phyloP scores from a whole-genome alignment of 1,140 invertebrate genomes.

The Aphaenogaster ashmeadi region DNA sequence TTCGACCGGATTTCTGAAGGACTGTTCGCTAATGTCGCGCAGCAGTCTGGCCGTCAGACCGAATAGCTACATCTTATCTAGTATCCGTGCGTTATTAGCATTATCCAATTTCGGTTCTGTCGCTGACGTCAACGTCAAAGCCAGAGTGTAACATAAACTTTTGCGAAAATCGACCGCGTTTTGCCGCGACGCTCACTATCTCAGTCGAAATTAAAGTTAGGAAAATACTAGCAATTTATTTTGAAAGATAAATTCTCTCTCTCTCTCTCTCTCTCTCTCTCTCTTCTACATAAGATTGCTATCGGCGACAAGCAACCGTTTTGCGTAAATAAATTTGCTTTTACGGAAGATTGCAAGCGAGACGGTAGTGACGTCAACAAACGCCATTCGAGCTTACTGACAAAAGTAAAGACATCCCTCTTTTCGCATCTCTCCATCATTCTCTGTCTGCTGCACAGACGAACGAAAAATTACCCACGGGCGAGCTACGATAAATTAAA shows the following conservation, averaged over 20 bases:
- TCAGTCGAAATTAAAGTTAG: background rate
- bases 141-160: background rate
- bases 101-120: conserved; percentile 24
- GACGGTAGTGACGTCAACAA: background rate
- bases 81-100: conserved; percentile 33
- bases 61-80: conserved; percentile 40
- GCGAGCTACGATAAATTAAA: conserved; percentile 38
- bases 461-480: conserved; percentile 16
- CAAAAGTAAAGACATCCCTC: conserved; percentile 1
- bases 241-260: background rate
- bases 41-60: conserved; percentile 26
- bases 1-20: conserved; percentile 77
- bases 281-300: background rate
- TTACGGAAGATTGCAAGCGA: conserved; percentile 1
- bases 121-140: conserved; percentile 18
- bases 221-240: conserved; percentile 7
- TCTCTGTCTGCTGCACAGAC: conserved; percentile 11
- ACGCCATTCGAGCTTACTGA: background rate
- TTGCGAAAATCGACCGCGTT: background rate
- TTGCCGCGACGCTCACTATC: too few relatives aligned
- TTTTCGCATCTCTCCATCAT: background rate
- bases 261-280: background rate
- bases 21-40: conserved; percentile 65
- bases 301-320: conserved; percentile 1
- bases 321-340: conserved; percentile 17